phyloP scores from a whole-genome alignment of 92 coral and sea anemone species.

The Heteractis magnifica region DNA sequence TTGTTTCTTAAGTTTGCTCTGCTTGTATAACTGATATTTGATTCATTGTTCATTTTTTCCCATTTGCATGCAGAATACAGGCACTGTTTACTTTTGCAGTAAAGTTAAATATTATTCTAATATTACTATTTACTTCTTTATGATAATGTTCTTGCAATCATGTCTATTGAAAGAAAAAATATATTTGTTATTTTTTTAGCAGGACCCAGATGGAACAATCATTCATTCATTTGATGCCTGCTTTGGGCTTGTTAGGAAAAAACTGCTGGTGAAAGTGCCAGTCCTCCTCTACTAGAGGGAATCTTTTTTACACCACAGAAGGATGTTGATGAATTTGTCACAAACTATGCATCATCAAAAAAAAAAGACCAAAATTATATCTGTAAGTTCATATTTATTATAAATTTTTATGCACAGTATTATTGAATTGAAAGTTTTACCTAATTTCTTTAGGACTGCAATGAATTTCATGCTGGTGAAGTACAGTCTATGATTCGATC shows the following conservation, averaged over 20 bases:
- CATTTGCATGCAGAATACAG: too few relatives aligned
- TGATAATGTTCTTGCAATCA: too few relatives aligned
- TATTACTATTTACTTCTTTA: too few relatives aligned
- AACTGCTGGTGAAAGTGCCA: conserved; percentile 40
- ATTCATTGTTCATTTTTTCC: too few relatives aligned
- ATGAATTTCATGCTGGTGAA: conserved; percentile 26
- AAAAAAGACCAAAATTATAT: conserved; percentile 8
- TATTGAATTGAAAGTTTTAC: not conserved
- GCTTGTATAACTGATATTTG: not conserved
- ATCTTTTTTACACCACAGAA: conserved; percentile 40
- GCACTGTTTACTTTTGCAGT: too few relatives aligned
- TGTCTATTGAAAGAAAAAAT: too few relatives aligned
- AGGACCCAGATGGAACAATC: conserved; percentile 17
- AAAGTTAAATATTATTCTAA: too few relatives aligned
- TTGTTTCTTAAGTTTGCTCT: conserved; percentile 11
- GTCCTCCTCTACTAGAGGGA: conserved; percentile 24
- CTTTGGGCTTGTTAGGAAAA: conserved; percentile 53
- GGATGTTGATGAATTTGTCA: conserved; percentile 42
- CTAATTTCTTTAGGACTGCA: conserved; percentile 19
- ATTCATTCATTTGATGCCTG: conserved; percentile 54
- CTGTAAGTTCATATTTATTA: conserved; percentile 12
- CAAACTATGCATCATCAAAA: conserved; percentile 16
- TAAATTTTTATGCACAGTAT: not conserved
- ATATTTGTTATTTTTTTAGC: not conserved
- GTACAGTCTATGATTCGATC: conserved; percentile 29